Conservation (phyloP, 2,797 vertebrate genomes). For the Clarias pachynema region DNA sequence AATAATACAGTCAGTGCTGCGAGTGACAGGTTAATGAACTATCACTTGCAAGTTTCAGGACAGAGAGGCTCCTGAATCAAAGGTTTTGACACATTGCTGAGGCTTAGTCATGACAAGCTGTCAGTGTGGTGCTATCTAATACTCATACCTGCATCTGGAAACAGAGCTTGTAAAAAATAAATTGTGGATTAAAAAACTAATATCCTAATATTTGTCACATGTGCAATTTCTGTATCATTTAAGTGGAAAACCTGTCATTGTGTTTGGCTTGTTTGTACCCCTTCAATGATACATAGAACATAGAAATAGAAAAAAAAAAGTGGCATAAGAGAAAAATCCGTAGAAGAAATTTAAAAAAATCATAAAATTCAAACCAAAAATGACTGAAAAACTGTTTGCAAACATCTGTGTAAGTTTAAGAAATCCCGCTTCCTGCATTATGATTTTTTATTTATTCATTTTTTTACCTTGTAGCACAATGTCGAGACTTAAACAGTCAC, state of each 20-base stretch:
- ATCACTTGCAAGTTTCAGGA: not conserved
- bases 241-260: not conserved
- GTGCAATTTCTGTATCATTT: not conserved
- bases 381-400: too few relatives aligned
- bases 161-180: not conserved
- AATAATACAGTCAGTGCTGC: not conserved
- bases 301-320: too few relatives aligned
- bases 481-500: too few relatives aligned
- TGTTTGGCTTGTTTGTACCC: not conserved
- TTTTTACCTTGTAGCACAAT: too few relatives aligned
- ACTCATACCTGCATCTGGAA: not conserved
- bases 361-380: too few relatives aligned
- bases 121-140: not conserved
- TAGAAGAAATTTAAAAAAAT: too few relatives aligned
- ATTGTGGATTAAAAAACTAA: not conserved
- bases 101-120: not conserved
- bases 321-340: too few relatives aligned
- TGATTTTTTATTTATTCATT: too few relatives aligned
- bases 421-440: too few relatives aligned
- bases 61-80: not conserved
- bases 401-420: too few relatives aligned
- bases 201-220: not conserved
- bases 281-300: not conserved
- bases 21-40: slow-evolving; percentile 19
- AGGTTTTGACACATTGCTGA: slow-evolving; percentile 3